Percentiles rank a stretch among this genome's conserved stretches.
Evolutionary conservation across 2,797 vertebrate species (phyloP).

Genomic region (Pyrocephalus nanus): DNA sequence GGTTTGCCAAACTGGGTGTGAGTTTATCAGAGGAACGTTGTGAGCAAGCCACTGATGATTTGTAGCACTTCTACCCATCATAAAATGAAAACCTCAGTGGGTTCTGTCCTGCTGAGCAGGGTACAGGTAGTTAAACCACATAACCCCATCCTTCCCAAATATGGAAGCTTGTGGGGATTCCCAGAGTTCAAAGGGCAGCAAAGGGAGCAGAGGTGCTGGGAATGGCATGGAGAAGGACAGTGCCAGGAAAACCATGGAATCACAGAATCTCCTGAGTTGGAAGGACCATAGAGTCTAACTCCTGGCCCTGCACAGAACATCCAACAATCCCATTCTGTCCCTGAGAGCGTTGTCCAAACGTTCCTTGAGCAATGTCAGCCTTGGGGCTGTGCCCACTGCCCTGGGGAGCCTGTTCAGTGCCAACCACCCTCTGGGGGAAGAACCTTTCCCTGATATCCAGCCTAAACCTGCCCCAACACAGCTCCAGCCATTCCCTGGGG

Average conservation of each 20-base stretch:
- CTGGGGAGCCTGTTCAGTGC: not conserved
- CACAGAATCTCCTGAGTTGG: not conserved
- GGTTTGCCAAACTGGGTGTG: not conserved
- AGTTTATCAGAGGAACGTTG: not conserved
- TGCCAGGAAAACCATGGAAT: not conserved
- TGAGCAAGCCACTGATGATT: not conserved
- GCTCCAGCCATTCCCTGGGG: not conserved
- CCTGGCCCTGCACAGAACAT: not conserved
- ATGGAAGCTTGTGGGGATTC: accelerated
- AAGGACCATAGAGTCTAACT: not conserved
- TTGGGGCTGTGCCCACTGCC: not conserved
- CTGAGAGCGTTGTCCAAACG: accelerated
- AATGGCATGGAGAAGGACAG: not conserved
- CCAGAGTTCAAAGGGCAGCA: not conserved
- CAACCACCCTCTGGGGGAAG: not conserved
- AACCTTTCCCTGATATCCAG: accelerated
- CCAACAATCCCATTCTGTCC: not conserved
- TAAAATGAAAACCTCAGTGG: not conserved
- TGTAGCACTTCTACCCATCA: not conserved
- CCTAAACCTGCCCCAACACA: not conserved
- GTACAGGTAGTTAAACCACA: not conserved
- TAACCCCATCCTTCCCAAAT: not conserved
- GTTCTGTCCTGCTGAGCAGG: not conserved
- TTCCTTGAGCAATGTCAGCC: not conserved
- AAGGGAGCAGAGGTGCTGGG: not conserved